These are phyloP conservation scores for Phragmatobia fuliginosa DNA, from an alignment of 2,888 invertebrate genomes.

Conservation along the genomic window DNA sequence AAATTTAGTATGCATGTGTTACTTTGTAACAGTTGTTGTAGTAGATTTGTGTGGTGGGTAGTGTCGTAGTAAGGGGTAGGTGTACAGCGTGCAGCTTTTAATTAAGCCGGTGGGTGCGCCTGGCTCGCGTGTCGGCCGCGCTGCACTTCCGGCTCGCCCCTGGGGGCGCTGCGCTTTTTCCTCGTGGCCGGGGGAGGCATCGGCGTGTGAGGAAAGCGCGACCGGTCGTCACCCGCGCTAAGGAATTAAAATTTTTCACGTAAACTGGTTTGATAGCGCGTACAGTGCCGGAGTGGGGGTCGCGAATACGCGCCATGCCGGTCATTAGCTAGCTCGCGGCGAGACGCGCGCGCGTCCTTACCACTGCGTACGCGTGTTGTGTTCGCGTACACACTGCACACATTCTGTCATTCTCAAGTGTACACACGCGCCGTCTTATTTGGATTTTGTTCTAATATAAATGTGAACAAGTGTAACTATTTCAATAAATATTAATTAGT, in stretches of 20 bases:
- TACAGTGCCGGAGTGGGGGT: conserved; percentile 82
- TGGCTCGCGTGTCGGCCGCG: conserved; percentile 80
- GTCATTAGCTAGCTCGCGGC: conserved; percentile 82
- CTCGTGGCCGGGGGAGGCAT: conserved; percentile 69
- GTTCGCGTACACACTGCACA: conserved; percentile 26
- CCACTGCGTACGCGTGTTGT: conserved; percentile 64
- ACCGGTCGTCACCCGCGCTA: conserved; percentile 81
- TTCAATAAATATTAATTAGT: conserved; percentile 16
- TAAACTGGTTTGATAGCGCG: conserved; percentile 86
- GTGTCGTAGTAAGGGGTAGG: conserved; percentile 64
- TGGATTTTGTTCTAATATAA: conserved; percentile 59
- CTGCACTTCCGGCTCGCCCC: conserved; percentile 83
- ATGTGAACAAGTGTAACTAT: conserved; percentile 52
- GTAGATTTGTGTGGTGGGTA: conserved; percentile 34
- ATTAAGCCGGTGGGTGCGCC: conserved; percentile 84
- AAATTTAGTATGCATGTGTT: conserved; percentile 6
- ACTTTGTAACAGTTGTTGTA: conserved; percentile 11
- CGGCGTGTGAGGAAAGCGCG: conserved; percentile 79
- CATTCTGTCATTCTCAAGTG: conserved; percentile 29
- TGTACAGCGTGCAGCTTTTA: conserved; percentile 81
- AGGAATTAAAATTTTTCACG: conserved; percentile 85
- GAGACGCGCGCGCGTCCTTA: conserved; percentile 75
- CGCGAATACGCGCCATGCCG: conserved; percentile 83
- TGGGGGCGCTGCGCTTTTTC: conserved; percentile 83
- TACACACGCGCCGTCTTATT: conserved; percentile 47